phyloP scores from a whole-genome alignment of 2,797 vertebrate species.

The Leptodon cayanensis region DNA sequence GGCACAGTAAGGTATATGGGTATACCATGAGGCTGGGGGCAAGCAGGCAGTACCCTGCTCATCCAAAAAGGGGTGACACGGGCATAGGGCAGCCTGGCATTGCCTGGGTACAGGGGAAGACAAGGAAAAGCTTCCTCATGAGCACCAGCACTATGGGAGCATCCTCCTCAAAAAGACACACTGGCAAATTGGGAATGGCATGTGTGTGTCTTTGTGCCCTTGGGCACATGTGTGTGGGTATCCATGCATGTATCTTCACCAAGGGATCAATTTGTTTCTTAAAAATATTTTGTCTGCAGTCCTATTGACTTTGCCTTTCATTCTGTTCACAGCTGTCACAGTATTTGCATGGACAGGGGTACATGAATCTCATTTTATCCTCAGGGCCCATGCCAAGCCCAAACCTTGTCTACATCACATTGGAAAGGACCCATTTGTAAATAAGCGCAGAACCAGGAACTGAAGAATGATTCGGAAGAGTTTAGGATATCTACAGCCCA shows the following conservation, averaged over 20 bases:
- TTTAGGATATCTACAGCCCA: background rate
- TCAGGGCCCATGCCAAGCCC: background rate
- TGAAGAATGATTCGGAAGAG: background rate
- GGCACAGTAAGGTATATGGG: rapidly evolving
- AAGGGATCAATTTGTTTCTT: no score
- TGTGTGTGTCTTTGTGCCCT: background rate
- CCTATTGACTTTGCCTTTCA: background rate
- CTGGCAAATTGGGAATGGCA: background rate
- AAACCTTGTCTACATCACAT: rapidly evolving
- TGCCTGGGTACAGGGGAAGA: background rate
- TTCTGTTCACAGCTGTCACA: background rate
- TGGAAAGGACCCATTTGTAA: background rate
- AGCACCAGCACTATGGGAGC: background rate
- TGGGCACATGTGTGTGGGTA: rapidly evolving
- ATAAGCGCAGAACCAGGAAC: background rate
- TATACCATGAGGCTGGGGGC: rapidly evolving
- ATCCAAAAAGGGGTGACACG: rapidly evolving
- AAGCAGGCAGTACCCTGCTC: background rate
- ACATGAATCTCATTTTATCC: rapidly evolving
- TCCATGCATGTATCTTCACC: rapidly evolving
- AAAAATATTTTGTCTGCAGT: background rate
- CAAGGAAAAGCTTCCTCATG: background rate
- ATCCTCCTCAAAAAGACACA: background rate
- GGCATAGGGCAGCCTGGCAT: background rate
- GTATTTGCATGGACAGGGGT: background rate